A percentile compares a stretch with the other conserved stretches of the same genome.
Evolutionary conservation across 1,140 invertebrate genomes (phyloP).

Genomic region (Papilio xuthus): DNA sequence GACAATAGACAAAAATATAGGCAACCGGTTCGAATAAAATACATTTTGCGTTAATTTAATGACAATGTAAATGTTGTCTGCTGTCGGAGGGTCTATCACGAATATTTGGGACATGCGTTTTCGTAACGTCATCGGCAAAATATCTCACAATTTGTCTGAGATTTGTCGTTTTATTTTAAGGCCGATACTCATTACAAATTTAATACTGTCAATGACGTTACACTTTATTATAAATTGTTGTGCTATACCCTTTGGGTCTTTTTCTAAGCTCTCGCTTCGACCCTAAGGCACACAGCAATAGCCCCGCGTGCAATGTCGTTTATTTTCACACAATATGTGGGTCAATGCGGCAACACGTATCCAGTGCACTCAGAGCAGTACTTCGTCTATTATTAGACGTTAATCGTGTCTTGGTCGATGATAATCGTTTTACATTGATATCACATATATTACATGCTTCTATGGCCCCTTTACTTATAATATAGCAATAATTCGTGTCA

Average conservation of each 20-base stretch:
- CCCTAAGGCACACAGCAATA: slow-evolving; percentile 38
- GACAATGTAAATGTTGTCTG: too few relatives aligned
- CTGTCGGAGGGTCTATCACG: too few relatives aligned
- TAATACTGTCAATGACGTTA: too few relatives aligned
- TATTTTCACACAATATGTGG: slow-evolving; percentile 70
- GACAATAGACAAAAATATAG: neutral
- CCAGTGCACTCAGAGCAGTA: slow-evolving; percentile 57
- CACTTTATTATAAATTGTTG: too few relatives aligned
- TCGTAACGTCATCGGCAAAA: too few relatives aligned
- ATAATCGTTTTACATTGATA: slow-evolving; percentile 36
- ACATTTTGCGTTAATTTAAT: too few relatives aligned
- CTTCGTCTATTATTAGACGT: slow-evolving; percentile 60
- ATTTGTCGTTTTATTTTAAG: too few relatives aligned
- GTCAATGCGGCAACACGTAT: slow-evolving; percentile 69
- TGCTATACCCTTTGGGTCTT: too few relatives aligned
- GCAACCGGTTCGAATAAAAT: neutral
- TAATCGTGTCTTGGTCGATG: slow-evolving; percentile 54
- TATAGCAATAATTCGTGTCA: neutral
- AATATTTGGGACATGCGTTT: too few relatives aligned
- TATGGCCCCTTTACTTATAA: neutral
- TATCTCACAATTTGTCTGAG: too few relatives aligned
- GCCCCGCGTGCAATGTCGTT: slow-evolving; percentile 50
- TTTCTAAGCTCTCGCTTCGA: slow-evolving; percentile 34
- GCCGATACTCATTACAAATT: too few relatives aligned
- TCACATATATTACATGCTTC: neutral